Base-by-base conservation (phyloP, 2,888 invertebrate genomes). In the Sarcophaga subvicina region DNA sequence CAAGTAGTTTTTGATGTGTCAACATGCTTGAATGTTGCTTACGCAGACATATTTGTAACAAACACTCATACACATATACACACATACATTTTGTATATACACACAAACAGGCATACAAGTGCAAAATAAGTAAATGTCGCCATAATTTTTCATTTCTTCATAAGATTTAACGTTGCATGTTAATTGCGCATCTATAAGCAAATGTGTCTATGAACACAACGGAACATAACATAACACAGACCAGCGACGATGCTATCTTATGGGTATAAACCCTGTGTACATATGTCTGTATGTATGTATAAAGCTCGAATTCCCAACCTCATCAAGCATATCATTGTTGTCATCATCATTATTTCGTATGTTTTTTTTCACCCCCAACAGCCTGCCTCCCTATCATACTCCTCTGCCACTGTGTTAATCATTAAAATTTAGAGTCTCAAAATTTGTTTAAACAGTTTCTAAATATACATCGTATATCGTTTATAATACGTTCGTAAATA, bases 1-100 rank as follows among this genome's bases (percentile, higher is more conserved):
- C 67, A 63, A 62, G 77, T 83, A 83, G 78, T 78, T 83, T 78
- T 73, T 78, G 83, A 78, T 49, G 60, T 78, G 78, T 72, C 83
- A 72, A 78, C 77, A 83, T 72, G 63, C 67, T 69, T 78, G 49
- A 78, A 73, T 73, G 72, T 54, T 54, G 54, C 54, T 14, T 54
- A 54, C 54, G 17, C 54, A 54, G 54, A 54, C 54, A 54, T 14
- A 59, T 49, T 82, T 11, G 11, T 17, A 22, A 66, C 76, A 76
- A 54, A 66, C 27, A 54, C 3, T 64, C 17, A 25, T 12, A 67
- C 54, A 37, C 20, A 27, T 66, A 54, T 1, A 20, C 0, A 20
- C 25, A 49, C 37, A 22, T 47, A 62, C n/a, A 47, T 75, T 27
- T 1, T n/a, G 25, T 64, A 49, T 73, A 17, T 63, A 45, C 1